phyloP scores from a whole-genome alignment of 2,113 vertebrate genomes.

The Chrysochloris asiatica region DNA sequence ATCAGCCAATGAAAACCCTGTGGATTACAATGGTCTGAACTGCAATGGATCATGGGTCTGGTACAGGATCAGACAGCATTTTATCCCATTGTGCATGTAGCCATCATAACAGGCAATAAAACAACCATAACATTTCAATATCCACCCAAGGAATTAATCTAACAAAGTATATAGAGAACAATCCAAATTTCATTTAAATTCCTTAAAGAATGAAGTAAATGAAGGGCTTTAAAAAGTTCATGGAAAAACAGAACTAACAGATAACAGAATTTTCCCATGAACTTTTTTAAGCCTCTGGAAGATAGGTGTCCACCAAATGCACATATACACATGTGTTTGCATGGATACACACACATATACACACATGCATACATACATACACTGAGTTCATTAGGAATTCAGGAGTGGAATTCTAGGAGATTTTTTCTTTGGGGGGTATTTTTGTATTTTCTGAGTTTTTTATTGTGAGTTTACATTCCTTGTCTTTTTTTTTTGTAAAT shows the following conservation, averaged over 20 bases:
- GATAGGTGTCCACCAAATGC: no score
- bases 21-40: not conserved
- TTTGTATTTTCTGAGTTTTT: not conserved
- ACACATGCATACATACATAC: not conserved
- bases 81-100: not conserved
- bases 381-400: not conserved
- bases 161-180: not conserved
- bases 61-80: not conserved
- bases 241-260: no score
- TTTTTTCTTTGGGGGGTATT: not conserved
- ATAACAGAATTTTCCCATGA: no score
- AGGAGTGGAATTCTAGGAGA: not conserved
- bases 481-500: not conserved
- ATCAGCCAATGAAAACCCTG: not conserved
- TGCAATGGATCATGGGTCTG: no score
- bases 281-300: no score
- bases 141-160: not conserved
- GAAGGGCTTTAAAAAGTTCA: no score
- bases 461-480: not conserved
- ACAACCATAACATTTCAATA: not conserved
- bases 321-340: no score
- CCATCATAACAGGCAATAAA: not conserved
- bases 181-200: slow-evolving; percentile 31
- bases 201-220: not conserved
- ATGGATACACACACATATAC: not conserved